Evolutionary conservation across 2,113 vertebrate genomes (phyloP).

Genomic region (Noctilio leporinus): DNA sequence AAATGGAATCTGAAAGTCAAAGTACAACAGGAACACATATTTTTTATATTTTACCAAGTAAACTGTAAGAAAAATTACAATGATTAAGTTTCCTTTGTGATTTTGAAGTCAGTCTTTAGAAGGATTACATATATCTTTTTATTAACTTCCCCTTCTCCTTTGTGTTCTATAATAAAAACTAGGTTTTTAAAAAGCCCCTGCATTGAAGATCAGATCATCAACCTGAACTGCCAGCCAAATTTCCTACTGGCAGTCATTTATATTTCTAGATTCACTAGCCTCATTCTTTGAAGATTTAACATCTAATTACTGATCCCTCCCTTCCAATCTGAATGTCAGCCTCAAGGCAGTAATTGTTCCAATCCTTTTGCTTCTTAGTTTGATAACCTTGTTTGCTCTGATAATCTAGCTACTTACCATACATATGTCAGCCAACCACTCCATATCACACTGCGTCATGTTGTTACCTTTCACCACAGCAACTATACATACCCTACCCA

Average conservation of each 20-base stretch:
- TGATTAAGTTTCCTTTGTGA: background rate
- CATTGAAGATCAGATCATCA: background rate
- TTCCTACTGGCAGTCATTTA: background rate
- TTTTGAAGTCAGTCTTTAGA: background rate
- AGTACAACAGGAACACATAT: background rate
- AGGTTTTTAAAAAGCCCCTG: background rate
- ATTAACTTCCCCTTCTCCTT: background rate
- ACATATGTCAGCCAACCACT: background rate
- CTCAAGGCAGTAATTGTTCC: background rate
- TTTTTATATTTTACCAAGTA: background rate
- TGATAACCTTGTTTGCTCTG: background rate
- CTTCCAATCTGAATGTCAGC: background rate
- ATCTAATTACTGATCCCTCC: background rate
- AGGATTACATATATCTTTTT: background rate
- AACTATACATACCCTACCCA: too few relatives aligned
- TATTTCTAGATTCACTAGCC: rapidly evolving
- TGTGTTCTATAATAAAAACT: too few relatives aligned
- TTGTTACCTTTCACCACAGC: background rate
- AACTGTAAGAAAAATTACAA: background rate
- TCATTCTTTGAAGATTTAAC: background rate
- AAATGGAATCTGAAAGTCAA: background rate
- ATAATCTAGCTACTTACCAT: background rate
- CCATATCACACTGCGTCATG: rapidly evolving
- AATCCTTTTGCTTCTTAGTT: background rate
- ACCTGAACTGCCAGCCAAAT: background rate